These are phyloP conservation scores for Pygoscelis adeliae DNA, from an alignment of 2,113 vertebrate species.

Conservation along the genomic window DNA sequence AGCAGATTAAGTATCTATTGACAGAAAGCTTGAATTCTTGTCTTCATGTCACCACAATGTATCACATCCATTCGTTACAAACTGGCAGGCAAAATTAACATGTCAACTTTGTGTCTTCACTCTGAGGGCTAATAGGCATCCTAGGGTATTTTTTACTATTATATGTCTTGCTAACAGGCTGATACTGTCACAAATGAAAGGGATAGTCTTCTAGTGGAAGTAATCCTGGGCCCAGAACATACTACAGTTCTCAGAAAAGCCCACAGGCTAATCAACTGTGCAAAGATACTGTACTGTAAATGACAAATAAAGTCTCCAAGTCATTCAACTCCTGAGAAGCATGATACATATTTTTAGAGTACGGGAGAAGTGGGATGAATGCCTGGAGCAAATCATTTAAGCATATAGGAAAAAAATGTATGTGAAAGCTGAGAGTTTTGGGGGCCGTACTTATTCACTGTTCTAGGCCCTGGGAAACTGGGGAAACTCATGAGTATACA, in stretches of 20 bases:
- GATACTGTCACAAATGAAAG: conserved; percentile 8
- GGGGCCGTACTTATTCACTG: neutral
- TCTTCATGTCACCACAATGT: neutral
- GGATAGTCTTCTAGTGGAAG: neutral
- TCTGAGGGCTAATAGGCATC: conserved; percentile 16
- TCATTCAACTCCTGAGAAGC: neutral
- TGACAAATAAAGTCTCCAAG: neutral
- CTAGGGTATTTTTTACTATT: neutral
- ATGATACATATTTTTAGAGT: neutral
- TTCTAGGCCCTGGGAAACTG: neutral
- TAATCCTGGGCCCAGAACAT: neutral
- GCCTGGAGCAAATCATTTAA: neutral
- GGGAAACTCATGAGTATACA: neutral
- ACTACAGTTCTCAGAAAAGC: neutral
- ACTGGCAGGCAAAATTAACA: conserved; percentile 62
- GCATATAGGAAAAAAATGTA: neutral
- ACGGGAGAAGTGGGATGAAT: neutral
- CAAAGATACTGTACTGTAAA: neutral
- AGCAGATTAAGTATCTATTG: conserved; percentile 10
- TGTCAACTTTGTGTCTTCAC: neutral
- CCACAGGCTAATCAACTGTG: neutral
- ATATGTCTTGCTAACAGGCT: neutral
- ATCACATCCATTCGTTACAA: conserved; percentile 12
- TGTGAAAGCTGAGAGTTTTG: neutral
- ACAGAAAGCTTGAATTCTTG: neutral